Evolutionary conservation across 2,113 vertebrate species (phyloP).

Genomic region (Semicossyphus pulcher): DNA sequence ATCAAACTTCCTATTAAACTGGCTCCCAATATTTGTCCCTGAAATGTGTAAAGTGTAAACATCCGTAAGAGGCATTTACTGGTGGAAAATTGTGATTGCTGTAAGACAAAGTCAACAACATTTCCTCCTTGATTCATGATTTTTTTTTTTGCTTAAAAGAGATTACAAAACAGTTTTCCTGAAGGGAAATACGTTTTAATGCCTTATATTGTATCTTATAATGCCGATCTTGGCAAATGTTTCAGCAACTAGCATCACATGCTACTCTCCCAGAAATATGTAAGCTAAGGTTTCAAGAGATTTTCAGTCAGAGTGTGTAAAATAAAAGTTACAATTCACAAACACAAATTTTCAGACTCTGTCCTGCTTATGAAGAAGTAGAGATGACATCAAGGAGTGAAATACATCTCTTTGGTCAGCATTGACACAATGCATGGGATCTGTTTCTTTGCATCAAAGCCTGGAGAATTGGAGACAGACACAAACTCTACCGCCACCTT

Average conservation of each 20-base stretch:
- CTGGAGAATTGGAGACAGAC: conserved; percentile 83
- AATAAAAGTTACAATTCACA: conserved; percentile 3
- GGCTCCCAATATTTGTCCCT: conserved; percentile 36
- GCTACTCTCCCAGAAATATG: conserved; percentile 13
- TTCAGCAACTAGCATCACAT: neutral
- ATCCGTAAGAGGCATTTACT: conserved; percentile 16
- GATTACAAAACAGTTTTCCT: neutral
- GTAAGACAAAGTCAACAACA: neutral
- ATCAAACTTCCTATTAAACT: conserved; percentile 15
- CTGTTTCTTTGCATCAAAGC: conserved; percentile 93
- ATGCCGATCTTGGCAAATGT: neutral
- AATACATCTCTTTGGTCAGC: conserved; percentile 97
- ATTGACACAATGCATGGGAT: conserved; percentile 96
- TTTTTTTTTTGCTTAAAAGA: neutral
- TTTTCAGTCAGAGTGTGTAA: conserved; percentile 8
- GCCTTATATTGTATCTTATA: neutral
- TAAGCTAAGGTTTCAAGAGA: neutral
- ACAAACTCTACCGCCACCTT: conserved; percentile 93
- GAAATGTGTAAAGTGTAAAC: conserved; percentile 59
- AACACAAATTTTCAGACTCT: neutral
- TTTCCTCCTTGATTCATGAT: neutral
- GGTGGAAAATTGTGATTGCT: neutral
- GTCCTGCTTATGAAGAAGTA: neutral
- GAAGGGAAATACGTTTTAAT: neutral
- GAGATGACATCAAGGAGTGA: conserved; percentile 67